phyloP scores from a whole-genome alignment of 2,113 vertebrate genomes.

The Strix aluco region DNA sequence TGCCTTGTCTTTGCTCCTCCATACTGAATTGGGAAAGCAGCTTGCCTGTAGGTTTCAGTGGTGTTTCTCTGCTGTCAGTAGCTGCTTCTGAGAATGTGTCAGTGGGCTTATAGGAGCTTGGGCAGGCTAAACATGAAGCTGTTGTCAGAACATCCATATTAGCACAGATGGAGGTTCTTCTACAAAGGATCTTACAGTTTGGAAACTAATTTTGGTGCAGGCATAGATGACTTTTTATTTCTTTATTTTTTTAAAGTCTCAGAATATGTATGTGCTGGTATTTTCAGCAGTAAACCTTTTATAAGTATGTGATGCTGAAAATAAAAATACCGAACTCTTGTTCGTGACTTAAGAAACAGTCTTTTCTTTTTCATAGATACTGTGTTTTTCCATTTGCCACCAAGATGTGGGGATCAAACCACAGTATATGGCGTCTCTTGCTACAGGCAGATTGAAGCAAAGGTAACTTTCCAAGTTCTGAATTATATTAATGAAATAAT shows the following conservation, averaged over 20 bases:
- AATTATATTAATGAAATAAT: neutral
- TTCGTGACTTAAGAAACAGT: neutral
- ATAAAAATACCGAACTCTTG: neutral
- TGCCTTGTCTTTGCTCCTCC: neutral
- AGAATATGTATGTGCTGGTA: neutral
- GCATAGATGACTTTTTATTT: neutral
- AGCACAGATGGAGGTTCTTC: neutral
- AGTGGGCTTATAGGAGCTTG: neutral
- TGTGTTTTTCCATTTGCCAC: constrained; percentile 94
- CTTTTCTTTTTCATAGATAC: constrained; percentile 80
- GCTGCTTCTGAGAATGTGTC: neutral
- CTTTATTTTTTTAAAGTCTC: neutral
- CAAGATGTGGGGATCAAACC: constrained; percentile 81
- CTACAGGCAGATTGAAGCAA: constrained; percentile 97
- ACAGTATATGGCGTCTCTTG: constrained; percentile 96
- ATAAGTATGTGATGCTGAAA: neutral
- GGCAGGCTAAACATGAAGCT: neutral
- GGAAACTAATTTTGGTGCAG: neutral
- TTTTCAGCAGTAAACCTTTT: neutral
- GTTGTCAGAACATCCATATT: neutral
- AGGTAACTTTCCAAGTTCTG: constrained; percentile 76
- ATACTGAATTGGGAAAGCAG: neutral
- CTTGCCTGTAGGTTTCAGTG: neutral
- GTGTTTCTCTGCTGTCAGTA: neutral
- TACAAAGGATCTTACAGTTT: neutral